Evolutionary conservation across 2,797 vertebrate genomes (phyloP), one percentile per base, ranked within the genome.

Genomic region (Aeoliscus strigatus): DNA sequence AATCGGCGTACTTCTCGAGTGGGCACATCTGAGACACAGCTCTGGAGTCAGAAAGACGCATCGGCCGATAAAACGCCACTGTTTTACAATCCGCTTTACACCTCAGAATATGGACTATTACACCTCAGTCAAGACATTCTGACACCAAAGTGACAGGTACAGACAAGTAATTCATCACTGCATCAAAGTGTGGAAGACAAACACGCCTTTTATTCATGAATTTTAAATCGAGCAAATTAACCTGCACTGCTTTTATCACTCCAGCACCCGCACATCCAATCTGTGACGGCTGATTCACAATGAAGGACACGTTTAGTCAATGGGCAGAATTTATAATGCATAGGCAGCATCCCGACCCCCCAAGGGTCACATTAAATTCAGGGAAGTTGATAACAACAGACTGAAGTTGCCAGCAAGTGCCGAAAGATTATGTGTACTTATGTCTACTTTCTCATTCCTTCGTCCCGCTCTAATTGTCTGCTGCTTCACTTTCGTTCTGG

Each of bases 341-440:
- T 61, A 58, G 59, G 53, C 65, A 56, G 57, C 63, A 61, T 66
- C 61, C 40, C 26, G 47, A 39, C 73, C 82, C 73, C 82, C 66
- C 77, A 65, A 55, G 78, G 81, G 80, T 79, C 75, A 71, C 75
- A 85, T 83, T 83, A 79, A 78, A 82, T 63, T 61, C 74, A 52
- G 52, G 56, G n/a, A 69, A 75, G 78, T 77, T 75, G 78, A 81
- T 78, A 82, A 82, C 76, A 80, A 84, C 77, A 72, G 75, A 82
- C 70, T 84, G 73, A 75, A 65, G 43, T 59, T 68, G 75, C 55
- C 65, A 69, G 61, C 77, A 58, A 52, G 59, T 40, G 57, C 53
- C 46, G 51, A 45, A 49, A 59, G 65, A 77, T 74, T 48, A 81
- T 66, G 70, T 62, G 70, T 56, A 67, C 51, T 70, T 66, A 60